Percentiles rank a stretch among this genome's conserved stretches.
Conservation (phyloP, 2,797 vertebrate genomes). For the Acestrorhynchus altus region DNA sequence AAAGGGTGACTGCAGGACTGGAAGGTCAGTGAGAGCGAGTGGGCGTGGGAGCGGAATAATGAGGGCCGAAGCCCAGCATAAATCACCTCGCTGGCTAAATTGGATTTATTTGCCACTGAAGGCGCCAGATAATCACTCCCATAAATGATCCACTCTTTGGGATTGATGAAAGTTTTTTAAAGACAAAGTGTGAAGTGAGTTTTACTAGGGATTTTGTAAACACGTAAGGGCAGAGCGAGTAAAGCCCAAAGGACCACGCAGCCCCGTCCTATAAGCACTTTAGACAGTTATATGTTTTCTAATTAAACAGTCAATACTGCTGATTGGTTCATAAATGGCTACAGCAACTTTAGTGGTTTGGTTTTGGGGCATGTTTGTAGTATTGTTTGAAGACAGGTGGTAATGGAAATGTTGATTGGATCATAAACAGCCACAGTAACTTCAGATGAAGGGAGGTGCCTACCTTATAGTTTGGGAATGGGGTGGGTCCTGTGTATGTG, state of each 20-base stretch:
- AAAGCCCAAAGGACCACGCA: background rate
- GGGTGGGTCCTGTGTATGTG: too few species aligned
- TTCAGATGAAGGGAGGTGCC: too few species aligned
- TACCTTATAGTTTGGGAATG: too few species aligned
- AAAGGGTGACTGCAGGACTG: conserved; percentile 29
- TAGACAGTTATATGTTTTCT: background rate
- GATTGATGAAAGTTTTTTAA: conserved; percentile 49
- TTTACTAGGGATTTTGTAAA: conserved; percentile 14
- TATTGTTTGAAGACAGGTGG: too few species aligned
- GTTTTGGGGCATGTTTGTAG: too few species aligned
- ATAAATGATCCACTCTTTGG: conserved; percentile 48
- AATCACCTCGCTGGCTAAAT: conserved; percentile 58
- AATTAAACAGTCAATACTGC: background rate
- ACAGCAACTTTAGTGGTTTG: too few species aligned
- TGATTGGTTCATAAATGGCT: too few species aligned
- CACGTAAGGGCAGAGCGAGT: background rate
- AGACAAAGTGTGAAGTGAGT: conserved; percentile 46
- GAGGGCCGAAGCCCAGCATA: conserved; percentile 42
- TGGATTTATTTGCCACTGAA: conserved; percentile 59
- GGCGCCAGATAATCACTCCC: conserved; percentile 55
- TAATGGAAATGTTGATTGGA: too few species aligned
- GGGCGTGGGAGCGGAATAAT: conserved; percentile 50
- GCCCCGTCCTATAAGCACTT: background rate
- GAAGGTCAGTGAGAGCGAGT: conserved; percentile 39
- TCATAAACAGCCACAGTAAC: too few species aligned